Evolutionary conservation across 2,113 vertebrate genomes (phyloP).

Genomic region (Sminthopsis crassicaudata): DNA sequence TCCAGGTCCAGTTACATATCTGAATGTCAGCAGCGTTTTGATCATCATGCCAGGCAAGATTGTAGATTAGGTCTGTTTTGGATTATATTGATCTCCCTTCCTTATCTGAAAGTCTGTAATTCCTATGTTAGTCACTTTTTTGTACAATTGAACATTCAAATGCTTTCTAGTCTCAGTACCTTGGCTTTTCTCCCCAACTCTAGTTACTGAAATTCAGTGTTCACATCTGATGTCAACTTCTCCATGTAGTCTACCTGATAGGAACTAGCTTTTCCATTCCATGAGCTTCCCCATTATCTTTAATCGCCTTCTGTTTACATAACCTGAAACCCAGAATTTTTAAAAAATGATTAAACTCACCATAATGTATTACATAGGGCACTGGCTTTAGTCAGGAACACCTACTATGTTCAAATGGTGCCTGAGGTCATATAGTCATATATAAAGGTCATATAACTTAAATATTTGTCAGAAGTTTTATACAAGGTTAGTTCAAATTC

Average conservation of each 20-base stretch:
- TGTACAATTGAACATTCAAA: neutral
- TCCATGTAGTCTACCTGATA: neutral
- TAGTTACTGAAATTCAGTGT: neutral
- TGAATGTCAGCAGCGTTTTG: neutral
- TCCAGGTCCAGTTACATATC: neutral
- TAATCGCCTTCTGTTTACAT: neutral
- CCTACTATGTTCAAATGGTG: neutral
- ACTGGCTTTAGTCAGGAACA: neutral
- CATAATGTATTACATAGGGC: neutral
- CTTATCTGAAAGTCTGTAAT: neutral
- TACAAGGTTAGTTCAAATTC: neutral
- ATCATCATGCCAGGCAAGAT: neutral
- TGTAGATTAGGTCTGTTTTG: neutral
- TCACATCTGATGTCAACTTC: neutral
- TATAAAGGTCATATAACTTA: neutral
- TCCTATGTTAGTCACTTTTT: neutral
- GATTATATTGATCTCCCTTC: neutral
- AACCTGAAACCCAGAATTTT: neutral
- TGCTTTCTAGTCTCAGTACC: neutral
- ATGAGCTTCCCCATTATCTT: neutral
- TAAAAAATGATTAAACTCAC: neutral
- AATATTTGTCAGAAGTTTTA: neutral
- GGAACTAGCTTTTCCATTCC: neutral
- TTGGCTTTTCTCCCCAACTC: neutral
- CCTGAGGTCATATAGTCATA: neutral